Percentiles rank a stretch among this genome's conserved stretches.
Evolutionary conservation across 2,797 vertebrate species (phyloP).

Genomic region (Sebastes goodei): DNA sequence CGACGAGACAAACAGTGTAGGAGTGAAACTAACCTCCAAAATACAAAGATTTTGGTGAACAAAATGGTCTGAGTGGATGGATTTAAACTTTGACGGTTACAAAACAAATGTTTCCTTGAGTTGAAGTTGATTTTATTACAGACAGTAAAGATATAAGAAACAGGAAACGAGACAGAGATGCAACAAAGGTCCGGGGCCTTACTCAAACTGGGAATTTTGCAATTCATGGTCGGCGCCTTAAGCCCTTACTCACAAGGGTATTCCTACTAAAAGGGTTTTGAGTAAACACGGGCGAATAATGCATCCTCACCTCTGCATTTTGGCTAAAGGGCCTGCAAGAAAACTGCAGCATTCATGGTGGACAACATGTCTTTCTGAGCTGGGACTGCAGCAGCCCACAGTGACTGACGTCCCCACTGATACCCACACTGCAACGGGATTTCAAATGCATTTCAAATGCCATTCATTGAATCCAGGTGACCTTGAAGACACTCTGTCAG

Average conservation of each 20-base stretch:
- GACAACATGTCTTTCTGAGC: constrained; percentile 4
- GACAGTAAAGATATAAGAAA: neutral
- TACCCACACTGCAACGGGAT: neutral
- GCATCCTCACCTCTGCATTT: neutral
- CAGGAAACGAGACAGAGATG: neutral
- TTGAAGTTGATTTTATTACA: neutral
- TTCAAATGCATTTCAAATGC: constrained; percentile 2
- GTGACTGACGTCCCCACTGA: neutral
- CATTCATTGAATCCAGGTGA: neutral
- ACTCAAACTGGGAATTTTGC: neutral
- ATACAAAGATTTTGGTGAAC: neutral
- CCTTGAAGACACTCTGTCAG: constrained; percentile 3
- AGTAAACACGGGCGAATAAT: neutral
- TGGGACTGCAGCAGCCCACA: neutral
- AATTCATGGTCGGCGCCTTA: neutral
- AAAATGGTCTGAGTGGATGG: neutral
- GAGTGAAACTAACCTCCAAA: neutral
- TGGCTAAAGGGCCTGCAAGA: neutral
- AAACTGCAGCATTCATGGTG: neutral
- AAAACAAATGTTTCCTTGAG: neutral
- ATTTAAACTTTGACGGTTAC: neutral
- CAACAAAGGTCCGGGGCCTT: neutral
- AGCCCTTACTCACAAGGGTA: neutral
- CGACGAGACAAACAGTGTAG: neutral
- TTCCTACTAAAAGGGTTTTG: neutral